Base-by-base conservation (phyloP, 2,888 invertebrate species). In the Incurvaria masculella region DNA sequence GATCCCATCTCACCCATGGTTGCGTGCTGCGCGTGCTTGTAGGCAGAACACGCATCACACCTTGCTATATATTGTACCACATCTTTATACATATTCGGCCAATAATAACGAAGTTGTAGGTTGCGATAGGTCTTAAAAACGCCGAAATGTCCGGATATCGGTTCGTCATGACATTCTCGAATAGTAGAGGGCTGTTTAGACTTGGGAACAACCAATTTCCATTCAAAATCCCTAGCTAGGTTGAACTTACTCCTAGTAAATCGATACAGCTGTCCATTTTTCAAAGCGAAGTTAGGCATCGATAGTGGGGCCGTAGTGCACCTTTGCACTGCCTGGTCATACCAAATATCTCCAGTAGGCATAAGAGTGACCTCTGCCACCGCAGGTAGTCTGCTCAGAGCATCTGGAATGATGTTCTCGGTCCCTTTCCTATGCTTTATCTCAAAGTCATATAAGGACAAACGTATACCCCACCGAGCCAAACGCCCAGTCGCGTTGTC, bases 71-170 rank as follows among this genome's bases (percentile, higher is more conserved):
- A 55, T 2, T 51, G 46, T 2, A 45, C 49, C 0, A 56, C 53
- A 40, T 57, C 56, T 1, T 3, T 0, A 19, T 56, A 46, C 55
- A 57, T 56, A 1, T 51, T 48, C 0, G 56, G 56, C 58, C 57
- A 57, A 41, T 43, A 58, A 17, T 52, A 57, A 1, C 45, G 42
- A 2, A 56, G 41, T 1, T 40, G 14, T 4, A 59, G 10, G 1
- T 59, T 47, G 44, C 48, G 52, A 23, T 56, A 55, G 0, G 59
- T 60, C 49, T 59, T 58, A 41, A 55, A 54, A 20, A 56, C 53
- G 2, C 57, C 50, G 0, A 56, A 44, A 51, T 58, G 57, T n/a
- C 49, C 57, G 4, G 53, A 46, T 5, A 50, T 54, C 8, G 50
- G 53, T 6, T 46, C 51, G 44, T 33, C 33, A 14, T 33, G 33